Evolutionary conservation across 2,888 invertebrate species (phyloP).

Genomic region (Mesoligia furuncula): DNA sequence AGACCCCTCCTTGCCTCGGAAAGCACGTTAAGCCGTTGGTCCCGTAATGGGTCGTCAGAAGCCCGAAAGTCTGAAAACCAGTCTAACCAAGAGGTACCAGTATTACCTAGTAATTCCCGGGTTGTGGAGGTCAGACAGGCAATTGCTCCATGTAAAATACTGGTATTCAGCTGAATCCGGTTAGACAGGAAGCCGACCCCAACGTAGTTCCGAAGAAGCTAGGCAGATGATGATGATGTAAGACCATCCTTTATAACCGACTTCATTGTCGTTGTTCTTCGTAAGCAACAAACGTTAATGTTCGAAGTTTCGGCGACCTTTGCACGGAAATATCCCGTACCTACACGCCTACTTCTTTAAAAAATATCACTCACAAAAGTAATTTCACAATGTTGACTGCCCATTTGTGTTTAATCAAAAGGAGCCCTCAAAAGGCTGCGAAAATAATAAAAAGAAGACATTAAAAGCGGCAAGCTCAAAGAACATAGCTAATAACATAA

Average conservation of each 20-base stretch:
- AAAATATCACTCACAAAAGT: conserved; percentile 6
- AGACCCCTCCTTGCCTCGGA: no score
- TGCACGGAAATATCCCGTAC: neutral
- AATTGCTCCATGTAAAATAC: neutral
- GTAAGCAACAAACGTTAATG: neutral
- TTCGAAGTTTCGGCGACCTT: neutral
- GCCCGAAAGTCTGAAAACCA: no score
- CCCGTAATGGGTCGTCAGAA: no score
- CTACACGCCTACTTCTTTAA: neutral
- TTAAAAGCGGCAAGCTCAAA: conserved; percentile 4
- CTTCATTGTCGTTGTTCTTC: neutral
- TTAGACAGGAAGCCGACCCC: no score
- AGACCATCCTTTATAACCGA: no score
- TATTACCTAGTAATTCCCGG: no score
- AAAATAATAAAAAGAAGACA: conserved; percentile 20
- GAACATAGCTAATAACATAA: conserved; percentile 11
- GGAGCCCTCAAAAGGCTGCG: neutral
- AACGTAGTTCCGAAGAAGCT: no score
- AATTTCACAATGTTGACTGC: conserved; percentile 13
- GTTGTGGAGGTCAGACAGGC: neutral
- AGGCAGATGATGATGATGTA: neutral
- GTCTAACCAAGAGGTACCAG: no score
- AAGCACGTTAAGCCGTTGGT: no score
- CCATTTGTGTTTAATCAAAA: conserved; percentile 10
- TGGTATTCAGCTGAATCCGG: no score